Evolutionary conservation across 2,113 vertebrate genomes (phyloP), one percentile per base, ranked within the genome.

Genomic region (Cheilinus undulatus): DNA sequence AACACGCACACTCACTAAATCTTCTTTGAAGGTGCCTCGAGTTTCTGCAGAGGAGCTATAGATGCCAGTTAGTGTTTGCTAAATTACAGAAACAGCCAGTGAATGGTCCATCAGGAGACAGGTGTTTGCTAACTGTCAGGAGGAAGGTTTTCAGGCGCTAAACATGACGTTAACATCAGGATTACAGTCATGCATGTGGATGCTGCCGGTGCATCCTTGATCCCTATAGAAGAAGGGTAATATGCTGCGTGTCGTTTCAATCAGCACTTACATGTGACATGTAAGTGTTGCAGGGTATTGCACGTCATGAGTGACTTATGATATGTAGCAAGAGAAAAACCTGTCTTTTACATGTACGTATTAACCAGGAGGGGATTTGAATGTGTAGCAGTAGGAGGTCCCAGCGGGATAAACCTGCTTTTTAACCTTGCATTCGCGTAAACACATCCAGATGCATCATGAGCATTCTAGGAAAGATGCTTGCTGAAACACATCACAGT

Each of bases 71-170:
- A 72, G 42, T 20, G 54, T n/a, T 72, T n/a, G 24, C 40, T 59
- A 64, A 70, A 83, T 83, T 69, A 57, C 64, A 24, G 36, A 48
- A 22, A 71, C 15, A 43, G 69, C 36, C 73, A 46, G 38, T 23
- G 40, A 56, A 23, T 2, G 11, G 53, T 36, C 48, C 72, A 64
- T 78, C 45, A 74, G 64, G 45, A 73, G 52, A 43, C 67, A 40
- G 66, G 69, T 66, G 73, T 80, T 76, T 49, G 46, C 38, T 58
- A 45, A 64, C 51, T 64, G 46, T 72, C 67, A 68, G 20, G 50
- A 38, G 23, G 32, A 62, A 42, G 69, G n/a, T 56, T 58, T 73
- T 71, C 24, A 57, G 40, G 56, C 36, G n/a, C 23, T 72, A 28
- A 82, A 58, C 53, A 51, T 17, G 49, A 64, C 49, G 60, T 52